Conservation (phyloP, 2,797 vertebrate species). For the Spondyliosoma cantharus region DNA sequence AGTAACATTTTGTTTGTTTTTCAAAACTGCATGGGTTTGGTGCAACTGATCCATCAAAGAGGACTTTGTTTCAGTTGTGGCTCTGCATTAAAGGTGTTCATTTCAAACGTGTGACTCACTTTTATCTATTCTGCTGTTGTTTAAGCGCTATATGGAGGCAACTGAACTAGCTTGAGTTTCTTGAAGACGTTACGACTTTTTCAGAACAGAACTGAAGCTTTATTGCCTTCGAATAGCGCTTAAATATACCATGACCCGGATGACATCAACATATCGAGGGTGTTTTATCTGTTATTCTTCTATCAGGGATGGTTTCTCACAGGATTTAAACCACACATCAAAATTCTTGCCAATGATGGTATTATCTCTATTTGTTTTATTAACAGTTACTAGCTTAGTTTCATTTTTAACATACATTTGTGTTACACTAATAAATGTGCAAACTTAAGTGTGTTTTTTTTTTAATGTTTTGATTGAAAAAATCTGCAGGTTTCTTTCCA, state of each 20-base stretch:
- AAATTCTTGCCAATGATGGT: neutral
- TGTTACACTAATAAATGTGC: neutral
- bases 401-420: neutral
- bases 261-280: neutral
- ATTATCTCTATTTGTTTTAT: neutral
- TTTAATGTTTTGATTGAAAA: neutral
- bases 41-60: constrained; percentile 1
- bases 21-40: neutral
- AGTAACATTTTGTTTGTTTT: constrained; percentile 9
- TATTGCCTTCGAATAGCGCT: too few relatives aligned
- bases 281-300: neutral
- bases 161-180: too few relatives aligned
- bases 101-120: neutral
- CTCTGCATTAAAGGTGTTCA: neutral
- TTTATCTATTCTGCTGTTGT: neutral
- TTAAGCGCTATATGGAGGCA: too few relatives aligned
- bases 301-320: constrained; percentile 6
- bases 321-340: neutral
- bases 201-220: too few relatives aligned
- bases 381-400: neutral
- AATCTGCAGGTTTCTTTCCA: neutral
- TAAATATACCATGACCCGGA: too few relatives aligned
- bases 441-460: constrained; percentile 6
- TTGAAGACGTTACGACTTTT: too few relatives aligned
- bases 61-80: neutral